Base-by-base conservation (phyloP, 2,797 vertebrate genomes). In the Emydoidea blandingii region DNA sequence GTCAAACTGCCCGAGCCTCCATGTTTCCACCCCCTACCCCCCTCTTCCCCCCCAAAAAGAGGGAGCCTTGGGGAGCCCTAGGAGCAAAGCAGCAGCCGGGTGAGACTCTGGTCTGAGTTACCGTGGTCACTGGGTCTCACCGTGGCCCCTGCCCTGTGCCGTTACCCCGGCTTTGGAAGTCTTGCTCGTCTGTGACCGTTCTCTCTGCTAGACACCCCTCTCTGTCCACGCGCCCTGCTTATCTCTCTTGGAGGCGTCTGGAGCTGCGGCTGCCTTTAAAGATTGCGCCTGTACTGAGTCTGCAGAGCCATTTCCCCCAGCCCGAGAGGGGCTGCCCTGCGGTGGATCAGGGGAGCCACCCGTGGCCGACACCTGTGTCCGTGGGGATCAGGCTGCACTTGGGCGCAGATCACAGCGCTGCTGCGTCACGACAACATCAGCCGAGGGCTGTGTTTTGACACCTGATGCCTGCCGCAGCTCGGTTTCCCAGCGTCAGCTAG, bases 381-480 rank as follows among this genome's bases (percentile, higher is more conserved):
- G 31, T 52, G 25, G 7, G 65, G 53, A 44, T 12, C 29, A 37
- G 74, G 47, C 54, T 82, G 65, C 4, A 5, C 19, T 37, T 10
- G 10, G 65, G 65, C 5, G 5, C 18, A 68, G 65, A 3, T 68
- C 65, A 23, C 16, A 3, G 37, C 5, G 34, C n/a, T 19, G 34
- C 12, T 41, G 65, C 29, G 16, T n/a, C 31, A 34, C 21, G 29
- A 23, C 18, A 5, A 56, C 25, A 65, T 19, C 53, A 41, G 62
- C 81, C 16, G 21, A 62, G 82, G 76, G 56, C 83, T 78, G 19
- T 59, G 10, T 89, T 86, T 86, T 86, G 87, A 49, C 50, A 50
- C 68, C 65, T 15, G 68, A 34, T 62, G 37, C 57, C 50, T 16
- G 34, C 18, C n/a, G 54, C 18, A 8, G 68, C 34, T 89, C 56